Conservation (phyloP, 2,113 vertebrate species). For the Sclerurus mexicanus region DNA sequence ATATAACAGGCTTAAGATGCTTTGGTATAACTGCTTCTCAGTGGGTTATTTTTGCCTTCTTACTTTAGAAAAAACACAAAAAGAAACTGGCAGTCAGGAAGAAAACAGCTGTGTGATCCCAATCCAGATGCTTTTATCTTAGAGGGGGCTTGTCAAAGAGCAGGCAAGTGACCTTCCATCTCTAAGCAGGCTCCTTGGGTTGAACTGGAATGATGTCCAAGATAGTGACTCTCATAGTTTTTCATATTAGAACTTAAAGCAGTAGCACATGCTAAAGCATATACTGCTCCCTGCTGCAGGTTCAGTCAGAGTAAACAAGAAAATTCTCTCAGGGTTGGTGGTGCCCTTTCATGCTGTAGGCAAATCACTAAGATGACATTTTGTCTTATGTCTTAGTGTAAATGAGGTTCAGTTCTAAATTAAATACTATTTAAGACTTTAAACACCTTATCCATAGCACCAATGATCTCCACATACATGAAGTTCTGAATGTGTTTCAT, state of each 20-base stretch:
- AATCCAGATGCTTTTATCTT: background rate
- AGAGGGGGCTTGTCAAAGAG: background rate
- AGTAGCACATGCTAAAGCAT: background rate
- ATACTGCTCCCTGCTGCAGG: background rate
- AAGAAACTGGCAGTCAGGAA: background rate
- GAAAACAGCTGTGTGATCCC: background rate
- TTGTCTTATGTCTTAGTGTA: background rate
- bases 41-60: background rate
- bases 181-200: background rate
- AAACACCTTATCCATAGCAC: background rate
- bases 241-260: background rate
- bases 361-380: background rate
- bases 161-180: background rate
- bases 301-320: background rate
- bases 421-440: background rate
- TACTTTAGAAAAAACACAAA: background rate
- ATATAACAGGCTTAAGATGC: constrained; percentile 22
- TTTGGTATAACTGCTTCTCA: constrained; percentile 7
- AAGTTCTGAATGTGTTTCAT: background rate
- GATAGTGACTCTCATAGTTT: background rate
- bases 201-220: background rate
- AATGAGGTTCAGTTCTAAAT: background rate
- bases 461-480: background rate
- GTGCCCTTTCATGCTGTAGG: background rate
- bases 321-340: background rate